Base-by-base conservation (phyloP, 2,888 invertebrate species). In the Tetranychus piercei region DNA sequence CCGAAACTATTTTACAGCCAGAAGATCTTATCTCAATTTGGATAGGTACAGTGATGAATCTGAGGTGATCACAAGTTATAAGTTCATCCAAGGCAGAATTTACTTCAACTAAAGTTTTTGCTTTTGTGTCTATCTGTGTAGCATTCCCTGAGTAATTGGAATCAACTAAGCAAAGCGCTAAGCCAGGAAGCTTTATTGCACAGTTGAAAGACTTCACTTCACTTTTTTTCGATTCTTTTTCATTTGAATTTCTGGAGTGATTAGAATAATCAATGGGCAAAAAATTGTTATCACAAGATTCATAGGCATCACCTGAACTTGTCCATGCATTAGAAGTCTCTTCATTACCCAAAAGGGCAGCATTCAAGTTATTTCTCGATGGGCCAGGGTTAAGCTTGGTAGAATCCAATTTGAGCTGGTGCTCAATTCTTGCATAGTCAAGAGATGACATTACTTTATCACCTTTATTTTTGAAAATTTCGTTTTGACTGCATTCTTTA, bases 141-240 rank as follows among this genome's bases (percentile, higher is more conserved):
- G 11, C n/a, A 20, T 69, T 22, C 5, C 69, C 20, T 11, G 20
- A 20, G 22, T 23, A 23, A 22, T 74, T 71, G 22, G 45, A 45
- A 11, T 55, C 71, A 64, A 71, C 34, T 6, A 77, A 20, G 69
- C 77, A 77, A n/a, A 77, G 18, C 9, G 44, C 55, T n/a, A 77
- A 65, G 11, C 77, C 77, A 15, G 77, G 77, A 23, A 77, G n/a
- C 72, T 73, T 77, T 34, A 77, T 34, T 15, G 75, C 44, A 75
- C 74, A 76, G n/a, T 43, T 64, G 34, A 77, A 74, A 9, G 34
- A 34, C 34, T 34, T 34, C 34, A 34, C 34, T 34, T 34, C 34
- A 34, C 34, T 34, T 34, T 67, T 34, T 9, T 44, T 71, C 11
- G 67, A 44, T n/a, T 66, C 43, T 18, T 66, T 44, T 7, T 66